These are phyloP conservation scores for Oxygymnocypris stewartii DNA, from an alignment of 2,113 vertebrate species.

Conservation along the genomic window DNA sequence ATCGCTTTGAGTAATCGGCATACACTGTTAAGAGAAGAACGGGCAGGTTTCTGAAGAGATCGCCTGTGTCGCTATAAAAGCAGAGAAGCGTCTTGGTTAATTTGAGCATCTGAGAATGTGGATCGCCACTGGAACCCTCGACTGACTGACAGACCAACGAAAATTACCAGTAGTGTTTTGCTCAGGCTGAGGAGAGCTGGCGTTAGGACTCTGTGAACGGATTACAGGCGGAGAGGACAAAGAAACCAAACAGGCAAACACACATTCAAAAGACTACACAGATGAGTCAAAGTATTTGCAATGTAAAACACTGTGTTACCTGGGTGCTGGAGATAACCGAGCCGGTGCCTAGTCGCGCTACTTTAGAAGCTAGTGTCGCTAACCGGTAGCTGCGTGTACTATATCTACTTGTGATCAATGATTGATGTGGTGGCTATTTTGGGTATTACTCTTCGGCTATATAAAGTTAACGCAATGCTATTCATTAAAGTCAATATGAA, in stretches of 20 bases:
- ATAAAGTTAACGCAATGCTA: background rate
- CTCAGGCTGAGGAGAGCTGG: conserved; percentile 61
- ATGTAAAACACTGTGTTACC: background rate
- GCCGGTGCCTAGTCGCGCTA: background rate
- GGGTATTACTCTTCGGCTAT: background rate
- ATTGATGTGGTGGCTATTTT: background rate
- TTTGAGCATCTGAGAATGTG: conserved; percentile 73
- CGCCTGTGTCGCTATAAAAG: conserved; percentile 69
- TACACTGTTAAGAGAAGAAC: conserved; percentile 89
- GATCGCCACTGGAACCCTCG: conserved; percentile 77
- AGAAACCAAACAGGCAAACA: conserved; percentile 4
- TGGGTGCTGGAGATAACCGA: background rate
- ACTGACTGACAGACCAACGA: conserved; percentile 78
- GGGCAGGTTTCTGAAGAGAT: conserved; percentile 70
- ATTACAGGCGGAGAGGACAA: background rate
- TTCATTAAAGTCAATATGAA: conserved; percentile 15
- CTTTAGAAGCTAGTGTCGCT: background rate
- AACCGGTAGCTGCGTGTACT: background rate
- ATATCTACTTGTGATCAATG: too few relatives aligned
- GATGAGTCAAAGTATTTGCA: background rate
- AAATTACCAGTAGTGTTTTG: conserved; percentile 62
- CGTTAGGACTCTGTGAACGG: conserved; percentile 25
- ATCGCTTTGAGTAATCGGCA: conserved; percentile 99
- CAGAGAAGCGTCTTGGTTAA: conserved; percentile 53
- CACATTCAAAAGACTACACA: conserved; percentile 16